Evolutionary conservation across 2,797 vertebrate genomes (phyloP).

Genomic region (Crocidura indochinensis): DNA sequence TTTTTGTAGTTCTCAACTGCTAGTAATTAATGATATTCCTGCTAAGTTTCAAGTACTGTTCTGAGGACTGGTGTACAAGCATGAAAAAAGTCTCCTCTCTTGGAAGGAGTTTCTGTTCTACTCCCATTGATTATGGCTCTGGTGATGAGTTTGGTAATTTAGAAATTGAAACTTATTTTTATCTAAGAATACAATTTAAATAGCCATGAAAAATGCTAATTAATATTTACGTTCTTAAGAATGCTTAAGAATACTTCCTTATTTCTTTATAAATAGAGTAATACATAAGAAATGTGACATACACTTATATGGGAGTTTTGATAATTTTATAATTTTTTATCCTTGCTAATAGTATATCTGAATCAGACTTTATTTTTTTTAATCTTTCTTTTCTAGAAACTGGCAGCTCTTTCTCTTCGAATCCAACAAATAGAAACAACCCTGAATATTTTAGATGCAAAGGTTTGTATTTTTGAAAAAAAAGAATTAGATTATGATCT

Average conservation of each 20-base stretch:
- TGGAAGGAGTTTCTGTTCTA: conserved; percentile 23
- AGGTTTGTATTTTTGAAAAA: conserved; percentile 91
- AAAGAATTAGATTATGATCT: neutral
- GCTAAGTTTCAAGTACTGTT: conserved; percentile 23
- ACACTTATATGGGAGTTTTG: conserved; percentile 31
- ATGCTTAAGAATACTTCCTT: neutral
- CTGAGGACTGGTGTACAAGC: neutral
- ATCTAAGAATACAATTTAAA: conserved; percentile 48
- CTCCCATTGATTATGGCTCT: conserved; percentile 18
- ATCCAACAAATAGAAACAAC: conserved; percentile 99
- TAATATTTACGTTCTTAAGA: neutral
- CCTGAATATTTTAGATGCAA: conserved; percentile 98
- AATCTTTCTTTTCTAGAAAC: conserved; percentile 93
- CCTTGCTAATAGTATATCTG: conserved; percentile 37
- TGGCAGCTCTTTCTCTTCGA: conserved; percentile 96
- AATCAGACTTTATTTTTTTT: conserved; percentile 54
- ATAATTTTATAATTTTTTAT: conserved; percentile 57
- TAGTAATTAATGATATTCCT: conserved; percentile 18
- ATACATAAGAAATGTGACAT: conserved; percentile 52
- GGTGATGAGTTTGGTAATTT: conserved; percentile 56
- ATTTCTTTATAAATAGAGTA: conserved; percentile 16
- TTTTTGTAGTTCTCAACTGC: conserved; percentile 48
- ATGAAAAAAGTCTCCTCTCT: conserved; percentile 17
- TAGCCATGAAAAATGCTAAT: conserved; percentile 22
- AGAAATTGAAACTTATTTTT: conserved; percentile 39